Percentiles rank a stretch among this genome's conserved stretches.
phyloP scores from a whole-genome alignment of 2,797 vertebrate genomes.

The Brotula barbata region DNA sequence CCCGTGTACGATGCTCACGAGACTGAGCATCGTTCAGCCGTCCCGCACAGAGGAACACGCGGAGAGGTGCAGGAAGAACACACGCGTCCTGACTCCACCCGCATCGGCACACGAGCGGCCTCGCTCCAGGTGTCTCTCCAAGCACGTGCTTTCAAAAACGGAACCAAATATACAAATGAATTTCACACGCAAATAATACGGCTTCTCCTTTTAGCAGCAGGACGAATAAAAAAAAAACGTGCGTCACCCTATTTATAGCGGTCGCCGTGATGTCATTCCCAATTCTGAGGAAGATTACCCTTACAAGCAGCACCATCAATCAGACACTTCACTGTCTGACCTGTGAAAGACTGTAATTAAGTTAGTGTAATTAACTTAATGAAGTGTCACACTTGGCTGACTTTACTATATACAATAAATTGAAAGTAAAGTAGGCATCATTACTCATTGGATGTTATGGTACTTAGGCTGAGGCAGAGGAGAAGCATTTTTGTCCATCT shows the following conservation, averaged over 20 bases:
- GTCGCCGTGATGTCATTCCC: slow-evolving; percentile 74
- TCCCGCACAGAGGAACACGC: no score
- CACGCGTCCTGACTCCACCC: no score
- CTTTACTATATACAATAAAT: slow-evolving; percentile 83
- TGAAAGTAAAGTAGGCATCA: slow-evolving; percentile 87
- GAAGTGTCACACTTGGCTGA: slow-evolving; percentile 85
- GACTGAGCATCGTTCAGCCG: no score
- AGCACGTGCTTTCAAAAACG: no score
- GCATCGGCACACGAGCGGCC: no score
- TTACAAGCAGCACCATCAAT: slow-evolving; percentile 84
- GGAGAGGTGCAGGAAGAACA: no score
- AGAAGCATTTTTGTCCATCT: slow-evolving; percentile 17
- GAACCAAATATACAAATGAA: no score
- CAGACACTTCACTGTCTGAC: slow-evolving; percentile 84
- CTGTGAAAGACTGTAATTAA: slow-evolving; percentile 87
- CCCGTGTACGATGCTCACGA: no score
- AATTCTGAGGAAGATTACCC: slow-evolving; percentile 83
- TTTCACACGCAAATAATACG: no score
- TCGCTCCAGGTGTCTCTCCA: no score
- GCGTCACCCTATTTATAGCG: slow-evolving; percentile 9
- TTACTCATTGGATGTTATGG: slow-evolving; percentile 79
- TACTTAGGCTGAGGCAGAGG: slow-evolving; percentile 64
- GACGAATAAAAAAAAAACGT: slow-evolving; percentile 1
- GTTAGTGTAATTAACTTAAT: slow-evolving; percentile 91
- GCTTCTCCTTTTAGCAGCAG: no score